Conservation (phyloP, 1,140 invertebrate genomes). For the Leptestheria dahalacensis region DNA sequence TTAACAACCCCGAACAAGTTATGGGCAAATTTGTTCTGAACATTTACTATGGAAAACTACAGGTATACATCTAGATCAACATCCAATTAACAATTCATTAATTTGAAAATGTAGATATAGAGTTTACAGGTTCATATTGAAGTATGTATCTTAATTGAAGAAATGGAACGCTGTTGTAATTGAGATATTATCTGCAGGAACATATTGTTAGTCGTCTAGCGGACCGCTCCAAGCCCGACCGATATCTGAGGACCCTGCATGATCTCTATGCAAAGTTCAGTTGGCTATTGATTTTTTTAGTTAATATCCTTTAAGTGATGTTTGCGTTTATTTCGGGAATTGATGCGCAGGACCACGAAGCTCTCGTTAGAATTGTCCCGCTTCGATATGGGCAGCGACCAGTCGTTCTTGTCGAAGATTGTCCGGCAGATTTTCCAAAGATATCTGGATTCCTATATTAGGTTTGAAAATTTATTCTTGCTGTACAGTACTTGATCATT, state of each 20-base stretch:
- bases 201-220: conserved; percentile 62
- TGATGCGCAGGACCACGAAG: conserved; percentile 41
- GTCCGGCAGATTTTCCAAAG: conserved; percentile 69
- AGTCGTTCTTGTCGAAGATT: conserved; percentile 59
- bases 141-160: background rate
- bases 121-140: too few species aligned
- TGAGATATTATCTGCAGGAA: conserved; percentile 38
- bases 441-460: conserved; percentile 60
- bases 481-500: too few species aligned
- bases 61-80: too few species aligned
- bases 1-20: conserved; percentile 90
- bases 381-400: conserved; percentile 66
- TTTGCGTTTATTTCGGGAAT: conserved; percentile 14
- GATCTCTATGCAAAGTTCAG: conserved; percentile 72
- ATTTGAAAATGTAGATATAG: too few species aligned
- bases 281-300: too few species aligned
- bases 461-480: too few species aligned
- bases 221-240: conserved; percentile 64
- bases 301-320: conserved; percentile 14
- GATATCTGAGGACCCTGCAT: conserved; percentile 73
- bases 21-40: conserved; percentile 96
- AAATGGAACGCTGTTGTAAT: conserved; percentile 17
- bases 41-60: conserved; percentile 84
- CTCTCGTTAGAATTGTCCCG: conserved; percentile 51
- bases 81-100: too few species aligned